phyloP scores from a whole-genome alignment of 2,797 vertebrate species.

The Eulemur rubriventer region DNA sequence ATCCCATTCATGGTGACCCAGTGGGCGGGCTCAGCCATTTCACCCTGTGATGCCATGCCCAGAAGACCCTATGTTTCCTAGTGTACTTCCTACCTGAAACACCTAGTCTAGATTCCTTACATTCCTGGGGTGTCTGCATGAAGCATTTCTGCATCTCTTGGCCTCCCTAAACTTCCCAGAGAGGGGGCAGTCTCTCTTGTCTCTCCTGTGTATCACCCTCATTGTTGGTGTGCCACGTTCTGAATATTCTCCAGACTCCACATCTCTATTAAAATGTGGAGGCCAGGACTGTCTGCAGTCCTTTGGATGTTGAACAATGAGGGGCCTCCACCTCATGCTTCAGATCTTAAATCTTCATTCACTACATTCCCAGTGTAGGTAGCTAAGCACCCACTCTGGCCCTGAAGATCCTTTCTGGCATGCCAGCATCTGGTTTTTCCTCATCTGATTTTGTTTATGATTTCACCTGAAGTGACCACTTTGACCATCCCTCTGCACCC shows the following conservation, averaged over 20 bases:
- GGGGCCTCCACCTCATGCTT: neutral
- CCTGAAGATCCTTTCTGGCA: neutral
- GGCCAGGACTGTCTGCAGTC: too few relatives aligned
- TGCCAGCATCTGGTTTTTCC: neutral
- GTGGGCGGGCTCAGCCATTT: neutral
- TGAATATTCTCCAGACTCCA: neutral
- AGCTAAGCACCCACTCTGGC: neutral
- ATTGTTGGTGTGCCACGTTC: neutral
- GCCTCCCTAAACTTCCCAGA: neutral
- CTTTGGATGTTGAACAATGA: neutral
- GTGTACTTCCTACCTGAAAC: neutral
- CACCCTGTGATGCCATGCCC: neutral
- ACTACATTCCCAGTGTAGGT: too few relatives aligned
- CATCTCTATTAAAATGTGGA: neutral
- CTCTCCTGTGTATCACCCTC: neutral
- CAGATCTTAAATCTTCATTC: neutral
- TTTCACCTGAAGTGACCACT: neutral
- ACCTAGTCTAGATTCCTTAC: neutral
- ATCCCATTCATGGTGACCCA: neutral
- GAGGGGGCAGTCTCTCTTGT: neutral
- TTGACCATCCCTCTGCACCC: neutral
- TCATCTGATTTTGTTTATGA: neutral
- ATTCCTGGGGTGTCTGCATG: neutral
- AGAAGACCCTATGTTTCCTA: neutral
- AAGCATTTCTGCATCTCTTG: neutral